Evolutionary conservation across 2,888 invertebrate species (phyloP).

Genomic region (Volucella inanis): DNA sequence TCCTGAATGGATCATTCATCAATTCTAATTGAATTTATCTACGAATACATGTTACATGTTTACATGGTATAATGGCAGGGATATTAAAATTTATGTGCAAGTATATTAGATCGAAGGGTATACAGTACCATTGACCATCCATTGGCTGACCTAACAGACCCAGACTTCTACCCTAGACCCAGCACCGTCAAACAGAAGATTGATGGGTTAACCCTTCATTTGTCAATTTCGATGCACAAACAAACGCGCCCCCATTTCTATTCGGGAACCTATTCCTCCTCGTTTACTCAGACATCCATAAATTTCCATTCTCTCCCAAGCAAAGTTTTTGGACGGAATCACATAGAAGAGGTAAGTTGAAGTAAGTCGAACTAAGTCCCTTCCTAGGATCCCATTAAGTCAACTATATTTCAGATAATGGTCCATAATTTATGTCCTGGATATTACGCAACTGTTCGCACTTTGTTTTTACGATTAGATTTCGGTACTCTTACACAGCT

Average conservation of each 20-base stretch:
- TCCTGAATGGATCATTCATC: conserved; percentile 30
- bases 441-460: conserved; percentile 28
- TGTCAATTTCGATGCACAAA: conserved; percentile 64
- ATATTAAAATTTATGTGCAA: conserved; percentile 55
- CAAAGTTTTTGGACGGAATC: conserved; percentile 6
- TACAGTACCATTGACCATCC: background rate
- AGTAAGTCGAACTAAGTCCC: conserved; percentile 10
- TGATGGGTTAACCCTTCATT: conserved; percentile 67
- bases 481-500: background rate
- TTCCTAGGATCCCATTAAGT: conserved; percentile 36
- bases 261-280: conserved; percentile 16
- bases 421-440: conserved; percentile 45
- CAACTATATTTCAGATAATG: conserved; percentile 56
- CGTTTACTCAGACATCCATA: conserved; percentile 31
- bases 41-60: conserved; percentile 33
- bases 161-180: background rate
- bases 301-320: conserved; percentile 39
- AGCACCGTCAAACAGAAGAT: conserved; percentile 34
- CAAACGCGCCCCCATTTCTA: conserved; percentile 20
- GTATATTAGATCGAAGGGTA: conserved; percentile 32
- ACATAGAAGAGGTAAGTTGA: background rate
- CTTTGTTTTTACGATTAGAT: conserved; percentile 39
- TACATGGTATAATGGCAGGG: conserved; percentile 26
- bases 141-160: too few species aligned
- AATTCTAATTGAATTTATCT: conserved; percentile 57